These are phyloP conservation scores for Pocillopora verrucosa DNA, from an alignment of 64 coral and sea anemone genomes.

Conservation along the genomic window DNA sequence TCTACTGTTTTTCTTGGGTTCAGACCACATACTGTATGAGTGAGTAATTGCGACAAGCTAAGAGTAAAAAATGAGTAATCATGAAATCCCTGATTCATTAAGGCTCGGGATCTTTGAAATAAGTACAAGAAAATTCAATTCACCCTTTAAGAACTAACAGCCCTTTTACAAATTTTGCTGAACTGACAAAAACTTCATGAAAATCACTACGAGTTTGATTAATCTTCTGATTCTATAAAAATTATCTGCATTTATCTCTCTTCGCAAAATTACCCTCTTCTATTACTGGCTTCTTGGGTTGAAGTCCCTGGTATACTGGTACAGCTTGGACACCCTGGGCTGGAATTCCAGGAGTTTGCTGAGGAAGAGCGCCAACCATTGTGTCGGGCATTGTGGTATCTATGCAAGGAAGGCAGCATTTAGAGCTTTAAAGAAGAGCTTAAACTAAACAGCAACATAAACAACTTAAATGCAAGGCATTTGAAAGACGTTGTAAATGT, in stretches of 20 bases:
- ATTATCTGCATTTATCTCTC: background rate
- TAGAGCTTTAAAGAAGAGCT: background rate
- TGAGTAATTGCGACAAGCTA: no score
- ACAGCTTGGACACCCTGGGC: constrained; percentile 45
- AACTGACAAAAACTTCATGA: background rate
- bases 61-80: no score
- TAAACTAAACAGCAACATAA: background rate
- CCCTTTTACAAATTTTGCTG: background rate
- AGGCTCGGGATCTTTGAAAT: no score
- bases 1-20: no score
- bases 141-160: no score
- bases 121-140: no score
- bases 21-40: no score
- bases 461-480: background rate
- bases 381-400: constrained; percentile 22
- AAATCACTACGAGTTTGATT: no score
- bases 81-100: no score
- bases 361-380: background rate
- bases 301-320: constrained; percentile 60
- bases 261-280: constrained; percentile 39
- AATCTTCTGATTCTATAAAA: background rate
- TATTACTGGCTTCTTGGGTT: constrained; percentile 50
- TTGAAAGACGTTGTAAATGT: background rate
- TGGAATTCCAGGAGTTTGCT: constrained; percentile 25
- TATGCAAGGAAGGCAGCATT: background rate